These are phyloP conservation scores for Telmatherina bonti DNA, from an alignment of 2,797 vertebrate species.

Conservation along the genomic window DNA sequence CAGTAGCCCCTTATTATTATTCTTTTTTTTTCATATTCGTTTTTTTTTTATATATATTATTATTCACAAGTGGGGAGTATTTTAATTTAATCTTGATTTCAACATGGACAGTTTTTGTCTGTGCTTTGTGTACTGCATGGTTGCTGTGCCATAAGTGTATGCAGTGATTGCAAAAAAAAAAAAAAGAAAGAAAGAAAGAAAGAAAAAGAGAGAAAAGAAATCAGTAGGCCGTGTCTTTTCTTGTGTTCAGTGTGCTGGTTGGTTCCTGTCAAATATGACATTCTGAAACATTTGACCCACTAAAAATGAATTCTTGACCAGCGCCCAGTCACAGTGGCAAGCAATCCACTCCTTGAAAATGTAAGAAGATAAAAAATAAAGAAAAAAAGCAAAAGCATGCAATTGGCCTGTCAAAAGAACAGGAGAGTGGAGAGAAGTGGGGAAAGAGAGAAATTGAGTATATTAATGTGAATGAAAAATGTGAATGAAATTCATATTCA, in stretches of 20 bases:
- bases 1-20: slow-evolving; percentile 62
- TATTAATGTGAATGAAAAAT: slow-evolving; percentile 76
- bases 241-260: slow-evolving; percentile 81
- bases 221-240: slow-evolving; percentile 73
- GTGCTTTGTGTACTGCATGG: slow-evolving; percentile 50
- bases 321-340: slow-evolving; percentile 76
- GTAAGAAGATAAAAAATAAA: slow-evolving; percentile 76
- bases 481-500: slow-evolving; percentile 80
- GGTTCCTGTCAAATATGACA: slow-evolving; percentile 85
- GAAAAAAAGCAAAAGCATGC: slow-evolving; percentile 68
- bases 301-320: slow-evolving; percentile 83
- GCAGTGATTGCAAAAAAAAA: slow-evolving; percentile 62
- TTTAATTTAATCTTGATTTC: slow-evolving; percentile 83
- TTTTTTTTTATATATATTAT: slow-evolving; percentile 70
- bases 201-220: slow-evolving; percentile 41
- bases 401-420: slow-evolving; percentile 79
- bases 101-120: slow-evolving; percentile 61
- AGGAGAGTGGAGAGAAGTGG: slow-evolving; percentile 31
- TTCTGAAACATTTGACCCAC: slow-evolving; percentile 85
- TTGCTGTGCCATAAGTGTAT: slow-evolving; percentile 71
- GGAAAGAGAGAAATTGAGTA: slow-evolving; percentile 63
- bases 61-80: slow-evolving; percentile 78
- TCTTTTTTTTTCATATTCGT: slow-evolving; percentile 65
- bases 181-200: slow-evolving; percentile 19
- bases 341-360: slow-evolving; percentile 84